A percentile compares a stretch with the other conserved stretches of the same genome.
Conservation (phyloP, 2,888 invertebrate genomes). For the Choreutis nemorana region DNA sequence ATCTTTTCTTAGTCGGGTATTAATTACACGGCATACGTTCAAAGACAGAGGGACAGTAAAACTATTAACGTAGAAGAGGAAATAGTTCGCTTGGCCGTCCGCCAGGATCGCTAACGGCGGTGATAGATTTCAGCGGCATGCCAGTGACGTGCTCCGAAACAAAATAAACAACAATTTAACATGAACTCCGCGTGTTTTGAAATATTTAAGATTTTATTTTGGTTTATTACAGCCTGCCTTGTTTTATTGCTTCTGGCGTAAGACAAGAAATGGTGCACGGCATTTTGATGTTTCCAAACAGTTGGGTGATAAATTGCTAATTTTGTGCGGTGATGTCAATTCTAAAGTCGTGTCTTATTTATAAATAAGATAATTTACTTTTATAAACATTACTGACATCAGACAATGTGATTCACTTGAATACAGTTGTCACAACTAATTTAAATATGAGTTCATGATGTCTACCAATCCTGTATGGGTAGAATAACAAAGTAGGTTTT, state of each 20-base stretch:
- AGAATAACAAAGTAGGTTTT: too few species aligned
- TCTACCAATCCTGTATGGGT: too few species aligned
- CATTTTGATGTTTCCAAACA: slow-evolving; percentile 1
- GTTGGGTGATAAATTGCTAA: too few species aligned
- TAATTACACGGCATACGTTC: slow-evolving; percentile 45
- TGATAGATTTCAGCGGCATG: slow-evolving; percentile 46
- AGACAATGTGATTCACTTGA: too few species aligned
- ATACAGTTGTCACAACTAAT: too few species aligned
- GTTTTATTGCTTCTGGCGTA: slow-evolving; percentile 44
- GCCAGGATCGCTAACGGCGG: slow-evolving; percentile 34
- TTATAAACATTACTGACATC: too few species aligned
- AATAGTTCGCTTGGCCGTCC: slow-evolving; percentile 46
- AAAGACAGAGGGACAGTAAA: too few species aligned
- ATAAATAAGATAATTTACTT: too few species aligned
- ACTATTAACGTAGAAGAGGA: slow-evolving; percentile 46
- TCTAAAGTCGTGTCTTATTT: too few species aligned
- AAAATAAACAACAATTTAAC: slow-evolving; percentile 48
- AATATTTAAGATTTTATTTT: slow-evolving; percentile 38
- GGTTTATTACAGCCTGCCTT: slow-evolving; percentile 25
- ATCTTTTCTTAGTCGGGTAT: slow-evolving; percentile 25
- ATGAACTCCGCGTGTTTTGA: slow-evolving; percentile 26
- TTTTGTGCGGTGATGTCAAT: too few species aligned
- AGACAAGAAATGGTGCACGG: slow-evolving; percentile 36
- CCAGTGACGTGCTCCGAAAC: slow-evolving; percentile 50
- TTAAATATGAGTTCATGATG: too few species aligned